Evolutionary conservation across 1,140 invertebrate genomes (phyloP).

Genomic region (Drosophila tsacasi): DNA sequence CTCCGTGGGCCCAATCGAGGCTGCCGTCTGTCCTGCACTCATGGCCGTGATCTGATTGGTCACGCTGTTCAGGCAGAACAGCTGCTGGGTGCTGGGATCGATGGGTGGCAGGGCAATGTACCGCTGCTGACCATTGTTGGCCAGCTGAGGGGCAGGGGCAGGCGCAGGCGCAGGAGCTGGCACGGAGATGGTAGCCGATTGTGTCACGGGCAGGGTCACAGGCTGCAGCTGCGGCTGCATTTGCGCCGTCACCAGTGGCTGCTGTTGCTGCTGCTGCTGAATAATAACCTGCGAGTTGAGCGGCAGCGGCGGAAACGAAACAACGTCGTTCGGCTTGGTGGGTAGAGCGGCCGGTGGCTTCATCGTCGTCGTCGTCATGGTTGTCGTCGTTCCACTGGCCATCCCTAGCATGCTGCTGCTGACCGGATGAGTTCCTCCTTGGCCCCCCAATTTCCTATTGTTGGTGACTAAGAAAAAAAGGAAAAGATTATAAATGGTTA

Average conservation of each 20-base stretch:
- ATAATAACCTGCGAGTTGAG: slow-evolving; percentile 54
- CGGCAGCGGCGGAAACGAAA: slow-evolving; percentile 55
- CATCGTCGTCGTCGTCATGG: slow-evolving; percentile 49
- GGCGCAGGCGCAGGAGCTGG: slow-evolving; percentile 15
- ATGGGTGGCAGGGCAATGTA: slow-evolving; percentile 84
- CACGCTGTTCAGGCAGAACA: slow-evolving; percentile 82
- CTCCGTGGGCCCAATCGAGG: slow-evolving; percentile 81
- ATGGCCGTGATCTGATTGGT: slow-evolving; percentile 85
- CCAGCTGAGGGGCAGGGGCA: slow-evolving; percentile 20
- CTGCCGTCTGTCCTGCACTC: slow-evolving; percentile 78
- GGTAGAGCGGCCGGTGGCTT: slow-evolving; percentile 62
- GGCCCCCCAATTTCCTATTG: slow-evolving; percentile 43
- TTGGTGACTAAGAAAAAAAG: slow-evolving; percentile 38
- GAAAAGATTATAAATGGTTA: neutral
- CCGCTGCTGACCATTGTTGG: slow-evolving; percentile 61
- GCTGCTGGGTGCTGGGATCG: slow-evolving; percentile 78
- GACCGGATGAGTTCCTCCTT: slow-evolving; percentile 14
- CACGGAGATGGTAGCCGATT: slow-evolving; percentile 19
- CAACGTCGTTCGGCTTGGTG: slow-evolving; percentile 43
- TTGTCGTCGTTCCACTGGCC: slow-evolving; percentile 30
- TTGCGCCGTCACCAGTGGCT: slow-evolving; percentile 38
- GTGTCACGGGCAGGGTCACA: slow-evolving; percentile 12
- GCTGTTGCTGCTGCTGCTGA: slow-evolving; percentile 32
- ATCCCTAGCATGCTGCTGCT: slow-evolving; percentile 44
- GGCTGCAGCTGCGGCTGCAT: slow-evolving; percentile 34